Evolutionary conservation across 1,140 invertebrate species (phyloP), one percentile per base, ranked within the genome.

Genomic region (Zaprionus taronus): DNA sequence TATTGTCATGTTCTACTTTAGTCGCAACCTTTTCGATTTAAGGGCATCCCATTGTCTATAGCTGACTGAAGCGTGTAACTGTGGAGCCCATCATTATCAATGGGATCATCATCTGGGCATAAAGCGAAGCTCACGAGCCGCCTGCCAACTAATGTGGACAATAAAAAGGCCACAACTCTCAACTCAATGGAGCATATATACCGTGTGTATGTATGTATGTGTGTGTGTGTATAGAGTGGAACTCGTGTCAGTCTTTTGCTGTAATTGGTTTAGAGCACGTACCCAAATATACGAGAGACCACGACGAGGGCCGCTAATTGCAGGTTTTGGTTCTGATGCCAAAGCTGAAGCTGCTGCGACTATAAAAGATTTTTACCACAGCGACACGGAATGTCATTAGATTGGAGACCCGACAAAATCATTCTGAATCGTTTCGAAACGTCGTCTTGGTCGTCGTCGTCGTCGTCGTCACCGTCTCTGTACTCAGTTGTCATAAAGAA

Each of bases 211-310:
- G 14, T 14, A 6, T 56, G 6, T 53, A 36, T 65, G 26, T 31
- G 17, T 31, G 12, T 64, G 36, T 53, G 36, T 55, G 3, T 51
- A 24, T 51, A 53, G 58, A 28, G 34, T 58, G 49, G 11, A 77
- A 79, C 83, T 82, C 79, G 83, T 85, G 83, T 84, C 82, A 86
- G 70, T 72, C 66, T 64, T 68, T 69, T 68, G 58, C 56, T 61
- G 62, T 83, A 84, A 84, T 84, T 83, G 81, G 81, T 83, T 77
- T 77, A 83, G 57, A 77, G 81, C 81, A 84, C 81, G 81, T 83
- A 83, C 70, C 68, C 55, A 72, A 51, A 65, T 41, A 58, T 56
- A 44, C 22, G 20, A 31, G 26, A 47, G 28, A 62, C 49, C 44
- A 47, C 36, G 17, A 36, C 22, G 47, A 34, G 55, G 44, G 63